A percentile compares a stretch with the other conserved stretches of the same genome.
Conservation (phyloP, 2,888 invertebrate genomes). For the Salticus scenicus region DNA sequence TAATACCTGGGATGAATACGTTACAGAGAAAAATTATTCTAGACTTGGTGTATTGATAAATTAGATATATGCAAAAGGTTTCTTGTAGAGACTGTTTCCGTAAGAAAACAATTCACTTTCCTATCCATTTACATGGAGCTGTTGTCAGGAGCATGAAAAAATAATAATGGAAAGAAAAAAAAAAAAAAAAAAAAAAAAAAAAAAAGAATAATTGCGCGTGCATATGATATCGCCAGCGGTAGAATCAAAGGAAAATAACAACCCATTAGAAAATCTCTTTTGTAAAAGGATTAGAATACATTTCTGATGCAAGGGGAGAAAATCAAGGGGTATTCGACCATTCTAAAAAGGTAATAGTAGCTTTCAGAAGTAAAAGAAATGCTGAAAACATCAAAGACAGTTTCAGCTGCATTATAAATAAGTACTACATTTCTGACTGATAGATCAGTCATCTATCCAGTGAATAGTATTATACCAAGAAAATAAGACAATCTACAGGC, state of each 20-base stretch:
- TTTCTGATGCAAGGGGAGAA: neutral
- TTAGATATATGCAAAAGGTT: too few species aligned
- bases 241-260: slow-evolving; percentile 14
- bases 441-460: neutral
- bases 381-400: slow-evolving; percentile 30
- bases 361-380: slow-evolving; percentile 18
- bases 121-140: neutral
- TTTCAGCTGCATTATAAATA: slow-evolving; percentile 39
- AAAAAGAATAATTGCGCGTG: neutral
- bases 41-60: too few species aligned
- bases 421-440: slow-evolving; percentile 2
- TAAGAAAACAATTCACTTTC: slow-evolving; percentile 11
- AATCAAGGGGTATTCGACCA: slow-evolving; percentile 1
- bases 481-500: neutral
- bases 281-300: slow-evolving; percentile 19
- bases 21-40: too few species aligned
- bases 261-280: slow-evolving; percentile 19
- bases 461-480: neutral
- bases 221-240: neutral
- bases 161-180: neutral
- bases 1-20: too few species aligned
- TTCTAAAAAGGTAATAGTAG: neutral
- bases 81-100: too few species aligned
- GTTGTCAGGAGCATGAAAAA: too few species aligned
- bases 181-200: neutral